These are phyloP conservation scores for Synchiropus splendidus DNA, from an alignment of 2,113 vertebrate species.

Conservation along the genomic window DNA sequence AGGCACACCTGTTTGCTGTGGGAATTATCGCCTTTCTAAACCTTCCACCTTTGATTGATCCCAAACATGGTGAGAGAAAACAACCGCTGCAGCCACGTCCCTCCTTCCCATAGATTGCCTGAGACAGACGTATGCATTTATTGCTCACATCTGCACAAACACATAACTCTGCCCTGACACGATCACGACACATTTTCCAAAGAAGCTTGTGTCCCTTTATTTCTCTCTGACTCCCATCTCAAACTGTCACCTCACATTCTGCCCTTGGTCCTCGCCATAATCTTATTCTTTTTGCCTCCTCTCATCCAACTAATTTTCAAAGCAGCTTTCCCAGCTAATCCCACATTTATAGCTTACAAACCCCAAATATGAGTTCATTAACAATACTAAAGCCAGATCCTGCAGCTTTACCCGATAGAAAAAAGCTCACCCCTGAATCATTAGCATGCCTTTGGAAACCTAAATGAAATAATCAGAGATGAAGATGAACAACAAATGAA, in stretches of 20 bases:
- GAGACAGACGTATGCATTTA: slow-evolving; percentile 9
- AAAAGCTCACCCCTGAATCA: slow-evolving; percentile 11
- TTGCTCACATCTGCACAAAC: slow-evolving; percentile 17
- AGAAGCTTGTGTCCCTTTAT: no score
- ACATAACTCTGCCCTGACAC: slow-evolving; percentile 23
- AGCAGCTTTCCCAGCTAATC: slow-evolving; percentile 26
- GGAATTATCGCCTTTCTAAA: slow-evolving; percentile 8
- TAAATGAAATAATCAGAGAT: slow-evolving; percentile 37
- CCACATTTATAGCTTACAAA: slow-evolving; percentile 21
- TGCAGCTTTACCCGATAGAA: not conserved
- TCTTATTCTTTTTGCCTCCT: slow-evolving; percentile 13
- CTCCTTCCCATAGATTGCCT: slow-evolving; percentile 10
- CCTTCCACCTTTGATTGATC: slow-evolving; percentile 14
- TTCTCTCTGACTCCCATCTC: slow-evolving; percentile 27
- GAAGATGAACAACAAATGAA: slow-evolving; percentile 36
- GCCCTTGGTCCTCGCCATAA: slow-evolving; percentile 19
- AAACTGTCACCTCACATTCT: slow-evolving; percentile 34
- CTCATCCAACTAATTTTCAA: slow-evolving; percentile 23
- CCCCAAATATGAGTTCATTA: slow-evolving; percentile 36
- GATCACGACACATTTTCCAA: slow-evolving; percentile 33
- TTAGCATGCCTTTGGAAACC: slow-evolving; percentile 38
- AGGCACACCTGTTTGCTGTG: not conserved
- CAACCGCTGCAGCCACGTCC: not conserved
- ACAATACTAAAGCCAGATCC: slow-evolving; percentile 17
- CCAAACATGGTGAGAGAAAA: not conserved